Evolutionary conservation across 2,797 vertebrate species (phyloP), one percentile per base, ranked within the genome.

Genomic region (Heliangelus exortis): DNA sequence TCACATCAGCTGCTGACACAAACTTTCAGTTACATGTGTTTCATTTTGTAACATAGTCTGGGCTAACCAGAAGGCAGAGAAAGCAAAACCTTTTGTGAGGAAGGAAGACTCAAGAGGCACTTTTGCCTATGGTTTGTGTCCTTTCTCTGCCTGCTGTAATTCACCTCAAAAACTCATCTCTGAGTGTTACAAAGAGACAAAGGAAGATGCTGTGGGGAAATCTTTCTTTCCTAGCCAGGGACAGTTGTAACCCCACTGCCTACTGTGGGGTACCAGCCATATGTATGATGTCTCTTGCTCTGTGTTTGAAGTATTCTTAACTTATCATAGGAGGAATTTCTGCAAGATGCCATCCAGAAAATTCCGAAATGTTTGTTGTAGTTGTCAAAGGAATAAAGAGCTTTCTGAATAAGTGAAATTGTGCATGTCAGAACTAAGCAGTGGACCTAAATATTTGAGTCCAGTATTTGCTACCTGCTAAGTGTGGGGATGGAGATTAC

Each of bases 71-170:
- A 69, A 87, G 79, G 87, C 73, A 85, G 87, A 87, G 85, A 91
- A 92, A 94, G 84, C 75, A 80, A 55, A 63, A 43, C 15, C 18
- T 86, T 95, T 68, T 83, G 62, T 66, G 69, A 69, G 80, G 69
- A 92, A 84, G 65, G 94, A 78, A 75, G 76, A 61, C 85, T 93
- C 85, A 41, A 55, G 96, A 91, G 95, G 91, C 79, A 61, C 66
- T 80, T 57, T 74, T 87, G 89, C 89, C 68, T 71, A 8, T 47
- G 75, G 65, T 68, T 89, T 85, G 75, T 39, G 4, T 87, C 36
- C 82, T 94, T 95, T 90, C 88, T 90, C 76, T 91, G 86, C 92
- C 95, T 96, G 87, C 89, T 78, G 91, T 93, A 93, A 88, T 91
- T 91, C 91, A 96, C 85, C 92, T 93, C 91, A 86, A 41, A 76